Conservation (phyloP, 2,888 invertebrate genomes). For the Octodonta nipae region DNA sequence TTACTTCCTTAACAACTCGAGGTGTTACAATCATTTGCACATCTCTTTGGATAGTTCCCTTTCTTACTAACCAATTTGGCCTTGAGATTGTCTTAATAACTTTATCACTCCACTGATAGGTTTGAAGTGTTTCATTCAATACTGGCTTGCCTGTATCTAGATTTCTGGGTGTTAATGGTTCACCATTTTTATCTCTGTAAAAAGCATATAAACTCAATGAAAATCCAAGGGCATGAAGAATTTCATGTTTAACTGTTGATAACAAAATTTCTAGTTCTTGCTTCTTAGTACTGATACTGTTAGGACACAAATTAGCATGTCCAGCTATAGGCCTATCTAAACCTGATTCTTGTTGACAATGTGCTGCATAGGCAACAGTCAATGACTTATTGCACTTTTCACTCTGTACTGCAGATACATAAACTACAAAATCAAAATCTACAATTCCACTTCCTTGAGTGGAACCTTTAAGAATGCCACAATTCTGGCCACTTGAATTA, state of each 20-base stretch:
- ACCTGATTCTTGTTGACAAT: slow-evolving; percentile 91
- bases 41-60: slow-evolving; percentile 30
- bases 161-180: slow-evolving; percentile 68
- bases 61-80: slow-evolving; percentile 28
- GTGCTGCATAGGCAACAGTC: slow-evolving; percentile 94
- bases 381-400: slow-evolving; percentile 80
- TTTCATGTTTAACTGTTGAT: slow-evolving; percentile 97
- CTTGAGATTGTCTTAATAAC: slow-evolving; percentile 67
- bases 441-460: slow-evolving; percentile 53
- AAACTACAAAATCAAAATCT: slow-evolving; percentile 88
- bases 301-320: slow-evolving; percentile 95
- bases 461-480: slow-evolving; percentile 45
- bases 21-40: slow-evolving; percentile 56
- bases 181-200: slow-evolving; percentile 79
- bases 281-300: slow-evolving; percentile 78
- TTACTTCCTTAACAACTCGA: slow-evolving; percentile 73
- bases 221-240: slow-evolving; percentile 93
- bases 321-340: slow-evolving; percentile 92
- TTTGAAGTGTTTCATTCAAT: slow-evolving; percentile 73
- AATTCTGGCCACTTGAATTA: slow-evolving; percentile 74
- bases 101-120: slow-evolving; percentile 85
- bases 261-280: slow-evolving; percentile 82
- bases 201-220: slow-evolving; percentile 94
- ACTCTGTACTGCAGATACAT: slow-evolving; percentile 89
- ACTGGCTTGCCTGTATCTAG: slow-evolving; percentile 79